Base-by-base conservation (phyloP, 2,888 invertebrate species). In the Brachypalpus laphriformis region DNA sequence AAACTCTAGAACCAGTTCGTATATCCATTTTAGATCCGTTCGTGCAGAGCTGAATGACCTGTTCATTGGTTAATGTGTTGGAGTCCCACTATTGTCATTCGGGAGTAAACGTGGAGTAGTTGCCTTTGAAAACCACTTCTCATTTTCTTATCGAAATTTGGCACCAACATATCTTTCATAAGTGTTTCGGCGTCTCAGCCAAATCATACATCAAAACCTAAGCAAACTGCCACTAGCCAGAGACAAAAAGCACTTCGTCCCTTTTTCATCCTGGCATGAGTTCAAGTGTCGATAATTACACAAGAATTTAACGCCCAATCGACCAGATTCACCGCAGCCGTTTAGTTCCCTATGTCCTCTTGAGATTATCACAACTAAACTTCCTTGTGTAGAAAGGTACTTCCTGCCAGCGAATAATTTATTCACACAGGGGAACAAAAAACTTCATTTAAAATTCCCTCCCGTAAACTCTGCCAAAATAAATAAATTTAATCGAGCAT, bases 251-350 rank as follows among this genome's bases (percentile, higher is more conserved):
- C 11, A 45, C 31, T 11, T 70, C 18, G 14, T 7, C 14, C 14
- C 18, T 2, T 1, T 11, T 31, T 6, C 18, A 20, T 47, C 40
- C 40, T 85, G 85, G 85, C 81, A 75, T 54, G 18, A 11, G 61
- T 51, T 71, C 85, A 85, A 85, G 16, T 65, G 66, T 76, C 54
- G 45, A 71, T 71, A 85, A 76, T 85, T 76, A 47, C 71, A 71
- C 71, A 85, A 56, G 59, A 25, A 75, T 81, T 81, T 81, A 65
- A 81, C 75, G 66, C 70, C 57, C 81, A 81, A 85, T 85, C 66
- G 75, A 70, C 74, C 70, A 51, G 1, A 6, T 40, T 14, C 16
- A 37, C 18, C 51, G 40, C 9, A 56, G 37, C 42, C 72, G 47
- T 66, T 74, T 31, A 61, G 40, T 9, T 18, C n/a, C 25, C 31